A percentile compares a stretch with the other conserved stretches of the same genome.
Conservation (phyloP, 2,113 vertebrate genomes). For the Solea solea region DNA sequence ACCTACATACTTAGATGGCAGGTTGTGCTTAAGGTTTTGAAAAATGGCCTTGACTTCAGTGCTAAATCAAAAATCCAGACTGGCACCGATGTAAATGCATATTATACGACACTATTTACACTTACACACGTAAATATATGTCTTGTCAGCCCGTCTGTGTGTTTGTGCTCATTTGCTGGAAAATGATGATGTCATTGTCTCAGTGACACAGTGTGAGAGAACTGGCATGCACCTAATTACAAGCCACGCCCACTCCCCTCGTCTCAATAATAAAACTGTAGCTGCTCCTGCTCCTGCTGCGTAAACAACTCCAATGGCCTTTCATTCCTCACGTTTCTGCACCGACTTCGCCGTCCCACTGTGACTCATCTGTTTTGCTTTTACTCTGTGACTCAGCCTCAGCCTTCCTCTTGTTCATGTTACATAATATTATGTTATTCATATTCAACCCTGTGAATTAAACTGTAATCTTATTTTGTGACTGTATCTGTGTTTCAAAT, state of each 20-base stretch:
- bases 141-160: constrained; percentile 10
- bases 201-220: not conserved
- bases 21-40: constrained; percentile 9
- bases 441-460: constrained; percentile 24
- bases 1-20: not conserved
- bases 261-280: not conserved
- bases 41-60: no score
- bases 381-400: constrained; percentile 5
- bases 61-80: constrained; percentile 27
- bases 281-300: not conserved
- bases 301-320: constrained; percentile 10
- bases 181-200: constrained; percentile 25
- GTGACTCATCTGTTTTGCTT: constrained; percentile 41
- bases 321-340: not conserved
- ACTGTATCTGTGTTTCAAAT: not conserved
- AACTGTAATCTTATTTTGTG: constrained; percentile 10
- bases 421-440: constrained; percentile 46
- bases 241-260: not conserved
- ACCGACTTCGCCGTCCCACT: constrained; percentile 16
- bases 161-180: constrained; percentile 9
- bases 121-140: constrained; percentile 40
- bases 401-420: constrained; percentile 8
- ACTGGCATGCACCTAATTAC: not conserved
- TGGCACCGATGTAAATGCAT: constrained; percentile 1
- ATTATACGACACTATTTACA: constrained; percentile 33